Conservation (phyloP, 2,888 invertebrate species). For the Entomobrya multifasciata region DNA sequence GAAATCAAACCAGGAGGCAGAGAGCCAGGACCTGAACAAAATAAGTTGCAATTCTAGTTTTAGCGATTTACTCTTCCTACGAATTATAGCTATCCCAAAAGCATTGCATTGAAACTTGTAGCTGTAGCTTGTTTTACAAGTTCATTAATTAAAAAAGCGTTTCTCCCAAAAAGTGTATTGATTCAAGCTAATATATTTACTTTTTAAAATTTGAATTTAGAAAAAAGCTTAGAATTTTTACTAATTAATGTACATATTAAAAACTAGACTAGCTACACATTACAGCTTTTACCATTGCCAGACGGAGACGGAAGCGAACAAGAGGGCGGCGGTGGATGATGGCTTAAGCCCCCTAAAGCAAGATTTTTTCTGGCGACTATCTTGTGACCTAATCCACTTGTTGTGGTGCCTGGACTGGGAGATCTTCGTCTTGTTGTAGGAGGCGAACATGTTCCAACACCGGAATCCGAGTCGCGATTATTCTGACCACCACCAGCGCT, state of each 20-base stretch:
- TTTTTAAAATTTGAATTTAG: conserved; percentile 3
- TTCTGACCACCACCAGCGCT: conserved; percentile 70
- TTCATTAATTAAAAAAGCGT: not conserved
- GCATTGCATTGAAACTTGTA: not conserved
- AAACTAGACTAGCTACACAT: conserved; percentile 14
- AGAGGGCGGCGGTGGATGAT: conserved; percentile 75
- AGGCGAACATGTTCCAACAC: conserved; percentile 79
- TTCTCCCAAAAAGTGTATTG: not conserved
- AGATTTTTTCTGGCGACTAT: conserved; percentile 26
- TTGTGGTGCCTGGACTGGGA: conserved; percentile 75
- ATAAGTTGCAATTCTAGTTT: not conserved
- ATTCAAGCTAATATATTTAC: not conserved
- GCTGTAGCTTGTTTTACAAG: no score
- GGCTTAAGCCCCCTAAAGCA: conserved; percentile 44
- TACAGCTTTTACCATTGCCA: conserved; percentile 75
- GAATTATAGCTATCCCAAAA: not conserved
- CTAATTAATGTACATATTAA: not conserved
- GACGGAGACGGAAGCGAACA: conserved; percentile 79
- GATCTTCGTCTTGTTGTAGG: conserved; percentile 73
- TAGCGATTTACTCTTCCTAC: not conserved
- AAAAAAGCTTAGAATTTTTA: not conserved
- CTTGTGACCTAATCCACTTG: conserved; percentile 8
- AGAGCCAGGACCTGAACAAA: conserved; percentile 86
- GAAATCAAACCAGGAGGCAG: conserved; percentile 89
- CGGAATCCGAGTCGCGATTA: conserved; percentile 78